A percentile compares a stretch with the other conserved stretches of the same genome.
phyloP scores from a whole-genome alignment of 2,797 vertebrate species.

The Potorous gilbertii region DNA sequence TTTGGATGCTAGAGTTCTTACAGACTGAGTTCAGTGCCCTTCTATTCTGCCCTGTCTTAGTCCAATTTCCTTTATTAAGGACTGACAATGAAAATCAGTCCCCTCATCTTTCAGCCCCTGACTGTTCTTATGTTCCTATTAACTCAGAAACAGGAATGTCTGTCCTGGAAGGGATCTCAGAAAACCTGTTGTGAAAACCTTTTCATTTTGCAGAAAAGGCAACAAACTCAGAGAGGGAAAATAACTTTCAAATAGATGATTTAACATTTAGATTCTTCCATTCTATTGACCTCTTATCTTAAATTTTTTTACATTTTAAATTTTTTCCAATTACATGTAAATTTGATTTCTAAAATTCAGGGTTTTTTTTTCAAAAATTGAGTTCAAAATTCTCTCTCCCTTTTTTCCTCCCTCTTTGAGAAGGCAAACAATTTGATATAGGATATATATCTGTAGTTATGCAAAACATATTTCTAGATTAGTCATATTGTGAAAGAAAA shows the following conservation, averaged over 20 bases:
- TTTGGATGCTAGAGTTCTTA: not conserved
- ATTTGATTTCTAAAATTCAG: not conserved
- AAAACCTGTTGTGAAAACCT: not conserved
- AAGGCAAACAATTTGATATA: not conserved
- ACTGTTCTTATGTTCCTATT: not conserved
- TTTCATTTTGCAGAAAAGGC: not conserved
- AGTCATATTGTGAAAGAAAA: not conserved
- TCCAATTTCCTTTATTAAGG: not conserved
- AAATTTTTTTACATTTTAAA: not conserved
- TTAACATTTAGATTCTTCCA: not conserved
- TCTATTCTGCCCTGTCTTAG: not conserved
- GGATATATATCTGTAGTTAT: not conserved
- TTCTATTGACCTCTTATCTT: not conserved
- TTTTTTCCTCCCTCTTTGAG: not conserved
- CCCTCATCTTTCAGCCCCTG: not conserved
- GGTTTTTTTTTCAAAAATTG: not conserved
- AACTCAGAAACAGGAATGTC: not conserved
- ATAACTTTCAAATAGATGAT: not conserved
- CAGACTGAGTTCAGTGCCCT: not conserved
- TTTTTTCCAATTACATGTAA: not conserved
- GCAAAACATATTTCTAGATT: not conserved
- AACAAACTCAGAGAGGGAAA: not conserved
- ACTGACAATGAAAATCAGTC: not conserved
- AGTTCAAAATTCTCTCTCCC: not conserved
- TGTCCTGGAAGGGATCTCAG: not conserved